Conservation (phyloP, 2,797 vertebrate species). For the Sus cebifrons region DNA sequence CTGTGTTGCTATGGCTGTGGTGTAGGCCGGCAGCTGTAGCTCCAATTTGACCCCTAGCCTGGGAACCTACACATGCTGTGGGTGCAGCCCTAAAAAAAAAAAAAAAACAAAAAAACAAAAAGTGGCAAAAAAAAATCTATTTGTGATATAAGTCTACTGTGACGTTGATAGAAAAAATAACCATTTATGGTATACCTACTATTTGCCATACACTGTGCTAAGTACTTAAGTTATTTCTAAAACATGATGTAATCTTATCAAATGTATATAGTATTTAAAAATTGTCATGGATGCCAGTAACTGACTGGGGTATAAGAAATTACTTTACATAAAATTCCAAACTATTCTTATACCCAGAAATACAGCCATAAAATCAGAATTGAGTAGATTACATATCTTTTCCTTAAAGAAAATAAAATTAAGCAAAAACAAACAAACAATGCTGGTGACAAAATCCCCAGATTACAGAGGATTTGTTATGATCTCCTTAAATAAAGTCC, state of each 20-base stretch:
- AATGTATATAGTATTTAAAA: background rate
- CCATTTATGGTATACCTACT: background rate
- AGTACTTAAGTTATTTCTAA: conserved; percentile 43
- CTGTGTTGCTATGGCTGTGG: too few species aligned
- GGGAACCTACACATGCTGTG: too few species aligned
- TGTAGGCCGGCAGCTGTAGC: too few species aligned
- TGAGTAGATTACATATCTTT: background rate
- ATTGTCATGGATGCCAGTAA: background rate
- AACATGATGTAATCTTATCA: background rate
- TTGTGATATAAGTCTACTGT: background rate
- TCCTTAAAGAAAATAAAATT: background rate
- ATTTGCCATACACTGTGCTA: background rate
- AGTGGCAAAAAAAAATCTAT: background rate
- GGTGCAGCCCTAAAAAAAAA: too few species aligned
- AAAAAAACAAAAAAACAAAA: too few species aligned
- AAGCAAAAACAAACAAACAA: background rate
- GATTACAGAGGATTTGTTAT: background rate
- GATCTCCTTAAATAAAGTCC: background rate
- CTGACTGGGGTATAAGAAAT: background rate
- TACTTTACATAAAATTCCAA: conserved; percentile 25
- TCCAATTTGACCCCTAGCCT: too few species aligned
- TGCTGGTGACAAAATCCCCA: background rate
- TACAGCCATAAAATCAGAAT: background rate
- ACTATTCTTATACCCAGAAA: background rate
- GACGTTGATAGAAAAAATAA: background rate